phyloP scores from a whole-genome alignment of 2,888 invertebrate species.

The Tipula helvola region DNA sequence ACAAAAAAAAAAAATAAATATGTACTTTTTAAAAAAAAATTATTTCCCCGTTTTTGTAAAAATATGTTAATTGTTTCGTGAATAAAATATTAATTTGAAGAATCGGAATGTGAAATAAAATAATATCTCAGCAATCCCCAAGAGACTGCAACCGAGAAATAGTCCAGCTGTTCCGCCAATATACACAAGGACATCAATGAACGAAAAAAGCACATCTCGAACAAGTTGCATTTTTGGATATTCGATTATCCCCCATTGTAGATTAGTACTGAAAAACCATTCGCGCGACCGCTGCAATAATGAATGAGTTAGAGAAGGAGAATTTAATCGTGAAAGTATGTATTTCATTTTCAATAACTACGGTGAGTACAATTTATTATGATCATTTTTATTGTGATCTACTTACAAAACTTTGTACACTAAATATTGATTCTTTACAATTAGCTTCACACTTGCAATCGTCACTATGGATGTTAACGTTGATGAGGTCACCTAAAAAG shows the following conservation, averaged over 20 bases:
- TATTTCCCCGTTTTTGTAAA: not conserved
- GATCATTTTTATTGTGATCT: too few species aligned
- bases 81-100: constrained; percentile 19
- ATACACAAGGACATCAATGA: constrained; percentile 58
- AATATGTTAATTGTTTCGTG: not conserved
- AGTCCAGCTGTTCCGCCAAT: constrained; percentile 68
- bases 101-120: constrained; percentile 54
- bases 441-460: constrained; percentile 53
- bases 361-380: not conserved
- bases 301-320: not conserved
- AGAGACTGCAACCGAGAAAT: constrained; percentile 64
- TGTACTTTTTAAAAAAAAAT: not conserved
- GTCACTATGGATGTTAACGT: not conserved
- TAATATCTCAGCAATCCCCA: constrained; percentile 62
- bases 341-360: too few species aligned
- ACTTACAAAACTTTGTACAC: constrained; percentile 48
- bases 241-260: constrained; percentile 61
- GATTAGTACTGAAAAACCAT: constrained; percentile 57
- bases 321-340: too few species aligned
- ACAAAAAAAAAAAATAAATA: not conserved
- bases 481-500: constrained; percentile 29
- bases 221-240: constrained; percentile 59
- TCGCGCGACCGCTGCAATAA: constrained; percentile 35
- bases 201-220: constrained; percentile 60
- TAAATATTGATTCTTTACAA: constrained; percentile 58